Base-by-base conservation (phyloP, 2,113 vertebrate genomes). In the Gopherus flavomarginatus region DNA sequence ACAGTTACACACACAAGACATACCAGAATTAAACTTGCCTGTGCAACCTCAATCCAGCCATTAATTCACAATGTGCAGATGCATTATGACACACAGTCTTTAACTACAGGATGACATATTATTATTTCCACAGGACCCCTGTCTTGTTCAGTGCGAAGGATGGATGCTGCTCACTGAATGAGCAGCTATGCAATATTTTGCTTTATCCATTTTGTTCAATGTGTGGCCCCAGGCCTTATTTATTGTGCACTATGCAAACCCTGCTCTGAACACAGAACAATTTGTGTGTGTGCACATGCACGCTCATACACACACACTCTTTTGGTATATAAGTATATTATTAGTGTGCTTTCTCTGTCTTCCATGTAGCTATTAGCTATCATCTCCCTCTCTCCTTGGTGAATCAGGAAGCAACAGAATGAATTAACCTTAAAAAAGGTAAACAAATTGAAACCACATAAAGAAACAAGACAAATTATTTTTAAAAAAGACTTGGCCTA, bases 371-470 rank as follows among this genome's bases (percentile, higher is more conserved):
- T 72, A 72, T 72, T 2, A 52, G 79, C 57, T 92, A 75, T 77
- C 83, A 80, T 38, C 44, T 85, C 88, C 21, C 5, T 44, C 91
- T 94, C 90, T 44, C 54, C 53, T 47, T 88, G 81, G 90, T 81
- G 95, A 89, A 90, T 81, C 65, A 83, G 83, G 57, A 54, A 95
- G 54, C 59, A 1, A 0, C 19, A 92, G 93, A 47, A 79, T 72
- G 78, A 89, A 92, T 26, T 89, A 72, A 89, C 77, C 83, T 87
- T 81, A 91, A 90, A 38, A 90, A 93, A 95, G 59, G 59, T 69
- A 95, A 17, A 50, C 89, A 80, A 80, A 93, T 84, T 93, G 90
- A 95, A 95, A 90, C 80, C 0, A 42, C 31, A 9, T 77, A 50
- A 83, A 92, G 86, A 94, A 57, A 2, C 44, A 1, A 57, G 14